Percentiles rank a stretch among this genome's conserved stretches.
Evolutionary conservation across 2,888 invertebrate species (phyloP).

Genomic region (Diadegma fenestrale): DNA sequence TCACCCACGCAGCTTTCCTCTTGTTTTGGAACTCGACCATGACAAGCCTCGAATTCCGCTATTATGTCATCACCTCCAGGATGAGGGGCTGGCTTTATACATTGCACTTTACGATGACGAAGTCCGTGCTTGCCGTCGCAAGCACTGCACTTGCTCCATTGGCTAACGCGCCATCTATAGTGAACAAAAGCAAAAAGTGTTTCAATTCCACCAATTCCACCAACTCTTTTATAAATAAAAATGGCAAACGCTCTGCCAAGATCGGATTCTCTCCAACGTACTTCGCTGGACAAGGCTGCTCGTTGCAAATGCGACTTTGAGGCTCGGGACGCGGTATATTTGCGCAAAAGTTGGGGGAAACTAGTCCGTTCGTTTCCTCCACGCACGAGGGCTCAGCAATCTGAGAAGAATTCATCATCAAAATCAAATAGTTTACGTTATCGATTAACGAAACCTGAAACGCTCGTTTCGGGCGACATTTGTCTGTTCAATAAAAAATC

Average conservation of each 20-base stretch:
- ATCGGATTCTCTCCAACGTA: conserved; percentile 72
- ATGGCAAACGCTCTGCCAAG: not conserved
- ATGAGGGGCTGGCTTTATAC: conserved; percentile 84
- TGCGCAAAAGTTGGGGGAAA: conserved; percentile 86
- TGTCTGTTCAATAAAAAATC: not conserved
- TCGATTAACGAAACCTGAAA: not conserved
- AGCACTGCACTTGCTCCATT: conserved; percentile 88
- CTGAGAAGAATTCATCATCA: conserved; percentile 56
- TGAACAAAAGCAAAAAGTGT: not conserved
- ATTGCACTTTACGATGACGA: conserved; percentile 85
- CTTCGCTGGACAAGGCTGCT: conserved; percentile 85
- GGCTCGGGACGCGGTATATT: conserved; percentile 82
- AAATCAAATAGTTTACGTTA: not conserved
- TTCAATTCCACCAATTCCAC: not conserved
- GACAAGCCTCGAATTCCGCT: conserved; percentile 76
- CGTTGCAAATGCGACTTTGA: conserved; percentile 85
- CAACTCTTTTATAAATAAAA: not conserved
- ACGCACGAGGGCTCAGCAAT: conserved; percentile 86
- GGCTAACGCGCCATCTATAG: conserved; percentile 88
- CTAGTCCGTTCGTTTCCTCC: conserved; percentile 87
- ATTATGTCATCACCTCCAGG: conserved; percentile 85
- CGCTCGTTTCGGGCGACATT: not conserved
- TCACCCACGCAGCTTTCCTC: conserved; percentile 74
- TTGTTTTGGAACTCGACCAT: conserved; percentile 76
- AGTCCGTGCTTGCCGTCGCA: conserved; percentile 85